Evolutionary conservation across 1,140 invertebrate genomes (phyloP).

Genomic region (Temnothorax curvispinosus): DNA sequence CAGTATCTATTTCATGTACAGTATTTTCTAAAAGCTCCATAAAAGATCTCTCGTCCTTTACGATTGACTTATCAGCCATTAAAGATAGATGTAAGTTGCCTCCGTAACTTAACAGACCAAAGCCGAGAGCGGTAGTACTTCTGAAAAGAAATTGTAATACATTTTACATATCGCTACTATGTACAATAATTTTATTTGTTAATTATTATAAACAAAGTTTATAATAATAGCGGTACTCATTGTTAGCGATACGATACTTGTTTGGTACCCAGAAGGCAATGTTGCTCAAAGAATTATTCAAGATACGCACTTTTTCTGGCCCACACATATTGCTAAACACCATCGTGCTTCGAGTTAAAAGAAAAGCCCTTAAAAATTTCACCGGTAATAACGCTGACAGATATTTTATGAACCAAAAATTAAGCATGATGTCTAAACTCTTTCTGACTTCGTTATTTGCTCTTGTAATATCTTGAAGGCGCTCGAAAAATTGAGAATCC

Average conservation of each 20-base stretch:
- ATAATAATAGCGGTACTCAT: no score
- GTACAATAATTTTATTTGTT: background rate
- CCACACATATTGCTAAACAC: conserved; percentile 80
- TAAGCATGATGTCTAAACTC: conserved; percentile 73
- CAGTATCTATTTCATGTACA: conserved; percentile 71
- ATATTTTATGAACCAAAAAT: conserved; percentile 79
- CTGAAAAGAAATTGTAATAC: conserved; percentile 54
- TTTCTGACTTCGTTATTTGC: conserved; percentile 69
- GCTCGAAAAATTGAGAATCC: conserved; percentile 68
- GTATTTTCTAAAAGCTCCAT: conserved; percentile 72
- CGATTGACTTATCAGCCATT: conserved; percentile 76
- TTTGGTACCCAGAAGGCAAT: conserved; percentile 80
- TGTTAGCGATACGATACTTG: conserved; percentile 58
- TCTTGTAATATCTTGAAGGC: conserved; percentile 70
- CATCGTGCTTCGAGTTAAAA: conserved; percentile 78
- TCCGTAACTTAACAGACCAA: conserved; percentile 79
- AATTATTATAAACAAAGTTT: background rate
- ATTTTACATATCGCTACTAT: background rate
- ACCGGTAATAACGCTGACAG: conserved; percentile 75
- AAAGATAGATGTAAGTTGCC: conserved; percentile 78
- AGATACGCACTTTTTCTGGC: conserved; percentile 72
- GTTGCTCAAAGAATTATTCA: conserved; percentile 74
- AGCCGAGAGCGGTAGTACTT: conserved; percentile 75
- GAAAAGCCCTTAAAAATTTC: conserved; percentile 64
- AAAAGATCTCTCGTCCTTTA: conserved; percentile 65